Conservation (phyloP, 1,140 invertebrate genomes). For the Aphis gossypii region DNA sequence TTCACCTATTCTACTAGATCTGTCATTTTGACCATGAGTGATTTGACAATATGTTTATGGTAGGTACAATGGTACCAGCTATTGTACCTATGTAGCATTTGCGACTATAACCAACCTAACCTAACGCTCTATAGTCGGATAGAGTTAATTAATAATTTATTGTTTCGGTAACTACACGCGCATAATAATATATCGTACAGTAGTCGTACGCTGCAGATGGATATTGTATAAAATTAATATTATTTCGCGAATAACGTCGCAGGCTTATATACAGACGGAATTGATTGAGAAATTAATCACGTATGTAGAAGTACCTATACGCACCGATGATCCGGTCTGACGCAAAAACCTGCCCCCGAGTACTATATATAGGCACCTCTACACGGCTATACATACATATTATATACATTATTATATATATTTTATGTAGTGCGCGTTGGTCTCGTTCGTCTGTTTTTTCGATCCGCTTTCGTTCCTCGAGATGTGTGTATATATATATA, state of each 20-base stretch:
- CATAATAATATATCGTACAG: background rate
- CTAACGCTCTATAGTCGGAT: too few species aligned
- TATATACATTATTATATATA: background rate
- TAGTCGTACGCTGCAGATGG: background rate
- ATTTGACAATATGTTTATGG: too few species aligned
- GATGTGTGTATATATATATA: background rate
- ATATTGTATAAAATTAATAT: background rate
- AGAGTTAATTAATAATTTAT: background rate
- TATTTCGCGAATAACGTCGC: background rate
- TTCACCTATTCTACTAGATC: background rate
- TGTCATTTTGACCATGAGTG: background rate
- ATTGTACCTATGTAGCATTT: background rate
- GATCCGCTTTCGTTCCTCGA: slow-evolving; percentile 5
- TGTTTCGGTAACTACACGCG: background rate
- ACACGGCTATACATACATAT: background rate
- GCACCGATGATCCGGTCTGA: background rate
- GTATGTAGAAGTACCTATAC: background rate
- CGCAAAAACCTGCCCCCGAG: slow-evolving; percentile 12
- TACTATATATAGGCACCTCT: background rate
- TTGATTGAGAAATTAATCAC: slow-evolving; percentile 45
- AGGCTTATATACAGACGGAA: background rate
- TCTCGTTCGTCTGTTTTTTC: background rate
- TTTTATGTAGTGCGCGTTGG: background rate
- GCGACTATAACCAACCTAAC: too few species aligned
- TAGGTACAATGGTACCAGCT: background rate